A percentile compares a stretch with the other conserved stretches of the same genome.
phyloP scores from a whole-genome alignment of 1,140 invertebrate genomes.

The Scaptomyza graminum region DNA sequence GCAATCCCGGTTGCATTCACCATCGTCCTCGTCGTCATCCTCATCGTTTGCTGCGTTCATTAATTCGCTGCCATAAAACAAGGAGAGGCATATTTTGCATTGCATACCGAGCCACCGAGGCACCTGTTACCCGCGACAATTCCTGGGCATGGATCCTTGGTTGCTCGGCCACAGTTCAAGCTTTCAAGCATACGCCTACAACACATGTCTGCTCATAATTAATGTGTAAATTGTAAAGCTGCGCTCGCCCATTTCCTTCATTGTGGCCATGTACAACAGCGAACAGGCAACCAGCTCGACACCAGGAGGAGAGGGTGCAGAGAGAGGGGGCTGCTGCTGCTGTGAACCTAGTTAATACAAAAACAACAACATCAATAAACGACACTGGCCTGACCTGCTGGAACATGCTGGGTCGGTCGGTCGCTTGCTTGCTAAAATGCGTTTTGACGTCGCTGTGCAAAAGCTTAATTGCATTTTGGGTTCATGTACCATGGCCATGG shows the following conservation, averaged over 20 bases:
- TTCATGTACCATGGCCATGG: constrained; percentile 38
- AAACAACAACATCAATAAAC: constrained; percentile 72
- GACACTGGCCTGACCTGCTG: constrained; percentile 41
- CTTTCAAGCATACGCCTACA: constrained; percentile 55
- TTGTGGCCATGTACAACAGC: constrained; percentile 64
- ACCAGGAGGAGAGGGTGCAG: constrained; percentile 25
- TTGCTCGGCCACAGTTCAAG: constrained; percentile 31
- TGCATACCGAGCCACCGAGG: constrained; percentile 53
- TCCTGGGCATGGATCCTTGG: neutral
- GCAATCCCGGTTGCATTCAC: constrained; percentile 28
- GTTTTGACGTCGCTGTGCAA: constrained; percentile 59
- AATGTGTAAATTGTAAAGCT: constrained; percentile 82
- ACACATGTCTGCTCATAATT: constrained; percentile 82
- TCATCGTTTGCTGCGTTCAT: constrained; percentile 74
- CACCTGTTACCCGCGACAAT: constrained; percentile 74
- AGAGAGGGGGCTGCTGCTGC: neutral
- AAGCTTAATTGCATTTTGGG: constrained; percentile 70
- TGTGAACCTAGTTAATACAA: constrained; percentile 62
- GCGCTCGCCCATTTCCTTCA: constrained; percentile 53
- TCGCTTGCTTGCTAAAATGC: constrained; percentile 46
- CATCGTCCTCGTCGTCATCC: constrained; percentile 48
- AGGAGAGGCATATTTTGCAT: constrained; percentile 67
- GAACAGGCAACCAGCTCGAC: constrained; percentile 57
- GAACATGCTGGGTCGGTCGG: no score
- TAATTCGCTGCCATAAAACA: constrained; percentile 81